Conservation (phyloP, 1,140 invertebrate genomes). For the Rhopalosiphum maidis region DNA sequence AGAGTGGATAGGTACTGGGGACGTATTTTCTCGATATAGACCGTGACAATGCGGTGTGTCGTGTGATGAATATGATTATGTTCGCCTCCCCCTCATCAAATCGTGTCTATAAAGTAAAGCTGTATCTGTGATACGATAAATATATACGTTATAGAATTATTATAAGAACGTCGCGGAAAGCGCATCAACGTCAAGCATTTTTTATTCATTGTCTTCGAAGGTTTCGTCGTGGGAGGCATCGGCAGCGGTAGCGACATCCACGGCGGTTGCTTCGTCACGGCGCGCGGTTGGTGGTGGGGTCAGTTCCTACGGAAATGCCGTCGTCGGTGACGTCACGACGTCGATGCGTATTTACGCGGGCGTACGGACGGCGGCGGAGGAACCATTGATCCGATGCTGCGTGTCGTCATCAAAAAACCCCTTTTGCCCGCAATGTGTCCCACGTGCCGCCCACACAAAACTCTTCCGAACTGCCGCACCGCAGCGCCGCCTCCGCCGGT, state of each 20-base stretch:
- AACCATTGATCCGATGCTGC: constrained; percentile 43
- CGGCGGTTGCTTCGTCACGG: background rate
- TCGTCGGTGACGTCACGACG: constrained; percentile 32
- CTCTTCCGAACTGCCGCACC: constrained; percentile 9
- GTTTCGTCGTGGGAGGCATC: background rate
- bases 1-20: too few species aligned
- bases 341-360: background rate
- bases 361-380: background rate
- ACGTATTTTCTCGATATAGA: background rate
- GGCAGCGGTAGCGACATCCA: background rate
- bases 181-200: too few species aligned
- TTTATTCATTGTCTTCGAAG: background rate
- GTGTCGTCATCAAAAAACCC: constrained; percentile 43
- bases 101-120: too few species aligned
- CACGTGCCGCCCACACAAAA: constrained; percentile 40
- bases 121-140: background rate
- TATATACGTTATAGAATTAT: background rate
- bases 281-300: background rate
- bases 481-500: background rate
- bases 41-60: background rate
- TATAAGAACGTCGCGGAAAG: background rate
- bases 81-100: too few species aligned
- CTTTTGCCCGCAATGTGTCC: background rate
- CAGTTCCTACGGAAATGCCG: constrained; percentile 28
- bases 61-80: background rate